Base-by-base conservation (phyloP, 2,797 vertebrate species). In the Siniperca undulata region DNA sequence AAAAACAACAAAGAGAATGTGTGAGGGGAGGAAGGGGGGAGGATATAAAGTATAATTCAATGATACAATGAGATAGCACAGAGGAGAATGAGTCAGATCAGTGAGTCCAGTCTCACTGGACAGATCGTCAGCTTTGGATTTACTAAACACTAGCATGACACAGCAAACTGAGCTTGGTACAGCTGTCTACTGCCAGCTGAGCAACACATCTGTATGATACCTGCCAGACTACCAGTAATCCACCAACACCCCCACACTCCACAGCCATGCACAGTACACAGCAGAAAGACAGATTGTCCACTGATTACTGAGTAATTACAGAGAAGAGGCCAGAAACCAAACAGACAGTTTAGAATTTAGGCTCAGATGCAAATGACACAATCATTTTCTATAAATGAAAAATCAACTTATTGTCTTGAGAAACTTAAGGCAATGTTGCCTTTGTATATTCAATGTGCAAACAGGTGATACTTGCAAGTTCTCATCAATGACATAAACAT, bases 151-250 rank as follows among this genome's bases (percentile, higher is more conserved):
- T 79, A 53, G 59, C 67, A 70, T 86, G 86, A 89, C 86, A 77
- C 74, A 67, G 86, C 84, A 86, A 78, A 82, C 67, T 55, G 65
- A 83, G 78, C 59, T 22, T 3, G 19, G 74, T 27, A 24, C 76
- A 36, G 36, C 83, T 78, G 85, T 36, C 42, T 36, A 0, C 72
- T 60, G 48, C 72, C 88, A 82, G 77, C 77, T 79, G 86, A 79
- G 72, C 44, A 7, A 4, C 69, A 86, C 77, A 88, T 87, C 88
- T 86, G 82, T 0, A 38, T 40, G 62, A 87, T 10, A 77, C 74
- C 78, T 80, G 65, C 65, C 67, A 78, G 34, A n/a, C 40, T 56
- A 71, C 67, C 69, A 48, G 48, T 48, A 59, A 55, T 48, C 50
- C 70, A 17, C 36, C 58, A 53, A n/a, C 44, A 24, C 7, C 30